phyloP scores from a whole-genome alignment of 2,797 vertebrate genomes.

The Bufotes viridis region DNA sequence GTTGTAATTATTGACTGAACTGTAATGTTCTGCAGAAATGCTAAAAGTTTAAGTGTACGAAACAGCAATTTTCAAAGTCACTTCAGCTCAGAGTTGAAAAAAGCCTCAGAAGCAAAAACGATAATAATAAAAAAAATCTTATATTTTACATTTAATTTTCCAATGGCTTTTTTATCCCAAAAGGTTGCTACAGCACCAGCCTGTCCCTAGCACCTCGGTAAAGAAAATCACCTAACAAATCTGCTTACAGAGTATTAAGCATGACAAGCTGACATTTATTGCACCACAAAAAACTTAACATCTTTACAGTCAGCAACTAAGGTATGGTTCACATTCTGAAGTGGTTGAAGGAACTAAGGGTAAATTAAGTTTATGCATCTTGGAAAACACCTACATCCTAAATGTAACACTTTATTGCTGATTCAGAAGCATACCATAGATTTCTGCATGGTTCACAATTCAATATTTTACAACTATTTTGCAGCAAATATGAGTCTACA shows the following conservation, averaged over 20 bases:
- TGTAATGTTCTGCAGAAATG: neutral
- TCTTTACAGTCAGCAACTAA: conserved; percentile 31
- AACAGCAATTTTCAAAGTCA: conserved; percentile 20
- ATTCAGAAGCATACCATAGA: neutral
- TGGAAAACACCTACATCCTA: neutral
- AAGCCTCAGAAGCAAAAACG: conserved; percentile 10
- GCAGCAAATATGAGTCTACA: neutral
- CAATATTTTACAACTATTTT: neutral
- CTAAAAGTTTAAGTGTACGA: neutral
- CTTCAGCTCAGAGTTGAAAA: conserved; percentile 9
- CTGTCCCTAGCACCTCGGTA: conserved; percentile 2
- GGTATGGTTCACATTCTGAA: conserved; percentile 13
- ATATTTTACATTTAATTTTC: conserved; percentile 38
- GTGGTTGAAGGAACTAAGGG: neutral
- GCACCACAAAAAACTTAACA: conserved; percentile 29
- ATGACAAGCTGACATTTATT: conserved; percentile 39
- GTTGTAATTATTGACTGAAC: too few relatives aligned
- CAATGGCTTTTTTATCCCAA: neutral
- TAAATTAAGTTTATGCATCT: conserved; percentile 26
- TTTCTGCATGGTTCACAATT: neutral
- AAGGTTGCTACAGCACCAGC: conserved; percentile 10
- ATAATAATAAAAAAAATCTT: conserved; percentile 38
- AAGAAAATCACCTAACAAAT: conserved; percentile 39
- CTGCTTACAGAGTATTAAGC: conserved; percentile 27
- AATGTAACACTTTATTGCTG: neutral